Evolutionary conservation across 2,797 vertebrate genomes (phyloP), one percentile per base, ranked within the genome.

Genomic region (Acanthiza pusilla): DNA sequence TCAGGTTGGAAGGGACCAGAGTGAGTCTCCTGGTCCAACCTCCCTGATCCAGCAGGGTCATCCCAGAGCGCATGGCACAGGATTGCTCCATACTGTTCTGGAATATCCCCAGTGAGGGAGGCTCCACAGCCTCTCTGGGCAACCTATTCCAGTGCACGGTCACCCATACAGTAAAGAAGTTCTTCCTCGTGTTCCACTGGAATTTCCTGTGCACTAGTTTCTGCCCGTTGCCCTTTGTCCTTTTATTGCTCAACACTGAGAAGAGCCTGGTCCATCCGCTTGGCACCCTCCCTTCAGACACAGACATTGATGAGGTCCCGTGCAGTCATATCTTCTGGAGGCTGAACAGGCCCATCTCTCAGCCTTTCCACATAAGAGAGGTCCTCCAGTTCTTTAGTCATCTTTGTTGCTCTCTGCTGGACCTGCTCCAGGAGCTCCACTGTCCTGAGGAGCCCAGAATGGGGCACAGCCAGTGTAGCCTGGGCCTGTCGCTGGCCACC

Each of bases 1-100:
- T 19, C 6, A 3, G 21, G 50, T 2, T 5, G 15, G 22, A 1
- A 1, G 18, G 27, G 15, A 2, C 0, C 3, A 1, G 5, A 5
- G 18, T 2, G 1, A 5, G 40, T 2, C 11, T 0, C 6, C 10
- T 16, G 16, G 5, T 19, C 2, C 25, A 2, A 1, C 4, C 4
- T n/a, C 3, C 4, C 3, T 47, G 34, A 20, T 11, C 42, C 0
- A 7, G 42, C 14, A 15, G 42, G 2, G 26, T 13, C 12, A 3
- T 27, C 7, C 8, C 9, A 2, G 51, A 43, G 32, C 16, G 9
- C 34, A 0, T 16, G 42, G 58, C 32, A 1, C 6, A 4, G 32
- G 32, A 7, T 26, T n/a, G 42, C 13, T 13, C 19, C 23, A 0
- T 5, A 1, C 9, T 9, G 20, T n/a, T 30, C 53, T n/a, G 9